Evolutionary conservation across 2,888 invertebrate species (phyloP).

Genomic region (Cephus pulcher): DNA sequence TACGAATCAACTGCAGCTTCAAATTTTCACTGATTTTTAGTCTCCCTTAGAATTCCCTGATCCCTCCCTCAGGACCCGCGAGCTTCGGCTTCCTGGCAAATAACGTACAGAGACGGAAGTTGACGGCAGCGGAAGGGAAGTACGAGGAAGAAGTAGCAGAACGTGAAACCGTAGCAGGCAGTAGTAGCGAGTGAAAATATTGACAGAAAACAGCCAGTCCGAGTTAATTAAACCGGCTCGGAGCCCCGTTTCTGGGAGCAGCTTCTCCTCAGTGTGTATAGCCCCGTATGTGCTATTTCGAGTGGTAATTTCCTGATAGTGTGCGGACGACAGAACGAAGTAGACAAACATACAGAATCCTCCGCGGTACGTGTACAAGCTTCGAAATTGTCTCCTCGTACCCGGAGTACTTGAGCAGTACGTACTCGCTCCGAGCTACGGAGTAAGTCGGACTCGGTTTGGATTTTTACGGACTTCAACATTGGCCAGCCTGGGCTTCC

Average conservation of each 20-base stretch:
- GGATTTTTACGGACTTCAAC: too few species aligned
- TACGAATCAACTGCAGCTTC: too few species aligned
- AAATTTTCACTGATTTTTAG: too few species aligned
- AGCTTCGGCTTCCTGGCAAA: not conserved
- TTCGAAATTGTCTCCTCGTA: slow-evolving; percentile 34
- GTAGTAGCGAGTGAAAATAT: slow-evolving; percentile 53
- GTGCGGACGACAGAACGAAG: slow-evolving; percentile 47
- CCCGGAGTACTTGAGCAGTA: not conserved
- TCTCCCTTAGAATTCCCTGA: too few species aligned
- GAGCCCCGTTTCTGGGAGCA: slow-evolving; percentile 49
- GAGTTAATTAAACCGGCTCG: slow-evolving; percentile 63
- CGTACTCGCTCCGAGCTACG: too few species aligned
- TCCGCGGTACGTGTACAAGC: slow-evolving; percentile 41
- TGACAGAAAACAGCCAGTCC: slow-evolving; percentile 60
- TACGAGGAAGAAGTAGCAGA: not conserved
- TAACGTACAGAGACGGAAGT: not conserved
- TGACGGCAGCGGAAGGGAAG: not conserved
- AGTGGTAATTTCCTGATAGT: slow-evolving; percentile 62
- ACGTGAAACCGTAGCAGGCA: slow-evolving; percentile 26
- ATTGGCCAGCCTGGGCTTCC: too few species aligned
- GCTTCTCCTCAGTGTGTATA: slow-evolving; percentile 21
- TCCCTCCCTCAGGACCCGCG: too few species aligned
- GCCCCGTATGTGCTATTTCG: slow-evolving; percentile 40
- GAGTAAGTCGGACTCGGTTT: too few species aligned
- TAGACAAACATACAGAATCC: slow-evolving; percentile 49